Percentiles rank a stretch among this genome's conserved stretches.
Evolutionary conservation across 1,140 invertebrate genomes (phyloP).

Genomic region (Micrasema longulum): DNA sequence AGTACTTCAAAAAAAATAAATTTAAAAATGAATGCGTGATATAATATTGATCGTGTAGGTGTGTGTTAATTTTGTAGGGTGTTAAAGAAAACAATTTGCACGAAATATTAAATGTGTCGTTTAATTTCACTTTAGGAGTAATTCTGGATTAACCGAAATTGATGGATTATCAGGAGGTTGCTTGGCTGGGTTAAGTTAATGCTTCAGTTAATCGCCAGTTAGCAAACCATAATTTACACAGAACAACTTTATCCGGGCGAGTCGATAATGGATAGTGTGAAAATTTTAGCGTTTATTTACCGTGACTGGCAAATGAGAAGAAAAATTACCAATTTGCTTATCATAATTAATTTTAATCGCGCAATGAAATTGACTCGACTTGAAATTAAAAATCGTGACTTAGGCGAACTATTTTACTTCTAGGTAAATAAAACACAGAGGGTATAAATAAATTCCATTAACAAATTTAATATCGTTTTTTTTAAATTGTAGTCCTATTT

Average conservation of each 20-base stretch:
- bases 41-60: too few species aligned
- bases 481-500: too few species aligned
- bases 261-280: background rate
- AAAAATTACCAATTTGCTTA: conserved; percentile 12
- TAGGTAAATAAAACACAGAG: too few species aligned
- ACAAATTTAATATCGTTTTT: too few species aligned
- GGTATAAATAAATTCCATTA: too few species aligned
- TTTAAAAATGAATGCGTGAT: too few species aligned
- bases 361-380: background rate
- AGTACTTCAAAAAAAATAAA: too few species aligned
- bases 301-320: conserved; percentile 13
- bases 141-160: conserved; percentile 5
- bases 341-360: background rate
- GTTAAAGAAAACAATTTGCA: too few species aligned
- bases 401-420: too few species aligned
- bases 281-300: conserved; percentile 1
- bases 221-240: conserved; percentile 15
- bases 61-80: too few species aligned
- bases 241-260: conserved; percentile 9
- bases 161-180: conserved; percentile 7
- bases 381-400: conserved; percentile 6
- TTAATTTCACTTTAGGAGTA: background rate
- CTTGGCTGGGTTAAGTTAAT: background rate
- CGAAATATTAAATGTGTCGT: too few species aligned
- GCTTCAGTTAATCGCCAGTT: background rate